Evolutionary conservation across 2,113 vertebrate genomes (phyloP).

Genomic region (Cettia cetti): DNA sequence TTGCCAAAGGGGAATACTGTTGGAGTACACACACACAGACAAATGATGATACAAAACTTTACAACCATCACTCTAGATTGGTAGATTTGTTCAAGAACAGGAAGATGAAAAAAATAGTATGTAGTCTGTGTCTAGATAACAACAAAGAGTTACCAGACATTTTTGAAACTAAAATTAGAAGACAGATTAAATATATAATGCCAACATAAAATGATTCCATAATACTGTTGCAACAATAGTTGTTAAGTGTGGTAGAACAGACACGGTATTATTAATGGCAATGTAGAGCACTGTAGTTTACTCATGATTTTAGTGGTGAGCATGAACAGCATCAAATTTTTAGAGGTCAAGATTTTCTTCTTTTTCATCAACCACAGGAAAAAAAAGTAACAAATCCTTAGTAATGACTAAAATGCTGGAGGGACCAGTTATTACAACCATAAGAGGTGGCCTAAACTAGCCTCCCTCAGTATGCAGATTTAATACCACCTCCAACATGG

Average conservation of each 20-base stretch:
- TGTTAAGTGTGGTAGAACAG: not conserved
- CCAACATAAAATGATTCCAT: not conserved
- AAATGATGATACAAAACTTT: not conserved
- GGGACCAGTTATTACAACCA: not conserved
- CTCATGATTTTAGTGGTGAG: not conserved
- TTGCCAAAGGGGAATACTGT: not conserved
- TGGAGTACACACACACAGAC: not conserved
- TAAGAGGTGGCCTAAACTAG: not conserved
- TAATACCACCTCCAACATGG: not conserved
- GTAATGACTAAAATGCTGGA: not conserved
- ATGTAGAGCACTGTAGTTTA: not conserved
- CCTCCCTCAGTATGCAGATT: not conserved
- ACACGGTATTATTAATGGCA: not conserved
- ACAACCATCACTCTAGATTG: not conserved
- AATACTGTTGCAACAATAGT: not conserved
- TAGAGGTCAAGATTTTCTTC: not conserved
- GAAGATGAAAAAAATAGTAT: not conserved
- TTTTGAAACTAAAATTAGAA: not conserved
- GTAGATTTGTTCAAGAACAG: conserved; percentile 2
- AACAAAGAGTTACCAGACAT: not conserved
- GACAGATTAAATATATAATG: not conserved
- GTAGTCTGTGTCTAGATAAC: not conserved
- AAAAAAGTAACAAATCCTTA: not conserved
- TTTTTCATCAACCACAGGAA: not conserved
- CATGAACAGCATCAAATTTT: not conserved